Evolutionary conservation across 2,888 invertebrate species (phyloP), one percentile per base, ranked within the genome.

Genomic region (Pecten maximus): DNA sequence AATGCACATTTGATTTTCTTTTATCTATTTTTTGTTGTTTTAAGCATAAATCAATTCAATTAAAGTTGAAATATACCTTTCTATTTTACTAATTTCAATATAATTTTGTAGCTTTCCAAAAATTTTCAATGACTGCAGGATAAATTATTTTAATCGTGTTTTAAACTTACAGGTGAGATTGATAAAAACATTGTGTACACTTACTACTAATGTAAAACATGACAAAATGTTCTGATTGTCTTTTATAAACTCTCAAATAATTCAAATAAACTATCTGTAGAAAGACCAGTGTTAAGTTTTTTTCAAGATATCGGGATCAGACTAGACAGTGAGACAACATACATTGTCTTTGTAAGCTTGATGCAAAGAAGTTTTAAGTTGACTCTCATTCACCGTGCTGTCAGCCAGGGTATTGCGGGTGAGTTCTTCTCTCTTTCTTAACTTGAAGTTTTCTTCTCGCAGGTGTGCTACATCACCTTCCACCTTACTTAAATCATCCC

Each of bases 321-420:
- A 74, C 74, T 74, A 35, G 35, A 15, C 23, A 74, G 54, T 54
- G n/a, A 54, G 74, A 74, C 74, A 74, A 74, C 74, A 74, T 74
- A 74, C 74, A 74, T 39, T 88, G 92, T 96, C 95, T 89, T 94
- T 93, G 87, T 94, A 94, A 44, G 95, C 95, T 89, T 94, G 94
- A 50, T 94, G 94, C 89, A 96, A 89, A 0, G 95, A 94, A n/a
- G 93, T 92, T 91, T 94, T 95, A 88, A 96, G 91, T 40, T 96
- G 94, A 40, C 94, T 93, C 89, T 95, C 95, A 39, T 93, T 94
- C 48, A 94, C 93, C 6, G 94, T 91, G 54, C 93, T 94, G 54
- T 93, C 93, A 39, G 94, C 94, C 0, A 93, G 88, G 60, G 92
- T 92, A 16, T 93, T 92, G 86, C 92, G 92, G 12, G 94, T 90